These are phyloP conservation scores for Pristionchus exspectatus DNA, from an alignment of 2,888 invertebrate species.

Conservation along the genomic window DNA sequence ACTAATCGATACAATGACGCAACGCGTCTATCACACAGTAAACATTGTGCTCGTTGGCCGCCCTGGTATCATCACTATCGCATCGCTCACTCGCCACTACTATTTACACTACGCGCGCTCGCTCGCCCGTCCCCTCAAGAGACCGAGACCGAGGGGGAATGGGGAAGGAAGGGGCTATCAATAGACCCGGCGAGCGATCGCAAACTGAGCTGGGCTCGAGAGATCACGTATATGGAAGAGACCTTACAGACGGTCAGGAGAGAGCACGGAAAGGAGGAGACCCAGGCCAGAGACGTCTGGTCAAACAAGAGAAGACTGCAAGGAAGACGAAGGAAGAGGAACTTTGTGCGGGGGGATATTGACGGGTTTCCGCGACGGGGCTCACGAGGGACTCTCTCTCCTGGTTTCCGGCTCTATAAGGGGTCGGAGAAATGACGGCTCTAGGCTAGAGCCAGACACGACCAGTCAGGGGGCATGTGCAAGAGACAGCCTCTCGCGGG, in stretches of 20 bases:
- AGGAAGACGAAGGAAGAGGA: neutral
- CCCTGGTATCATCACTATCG: neutral
- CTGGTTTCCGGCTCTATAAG: neutral
- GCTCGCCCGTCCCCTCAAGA: neutral
- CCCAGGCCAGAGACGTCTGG: neutral
- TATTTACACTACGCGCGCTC: neutral
- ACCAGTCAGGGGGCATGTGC: neutral
- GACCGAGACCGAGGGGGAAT: neutral
- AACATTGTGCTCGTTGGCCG: neutral
- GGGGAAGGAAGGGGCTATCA: slow-evolving; percentile 22
- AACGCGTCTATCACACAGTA: neutral
- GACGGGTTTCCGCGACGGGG: neutral
- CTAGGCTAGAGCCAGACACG: neutral
- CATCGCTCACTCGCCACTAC: neutral
- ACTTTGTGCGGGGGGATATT: neutral
- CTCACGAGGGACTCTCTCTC: neutral
- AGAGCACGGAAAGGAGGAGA: neutral
- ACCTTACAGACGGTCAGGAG: neutral
- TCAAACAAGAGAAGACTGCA: neutral
- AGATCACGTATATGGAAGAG: neutral
- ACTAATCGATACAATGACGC: neutral
- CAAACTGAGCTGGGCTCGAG: neutral
- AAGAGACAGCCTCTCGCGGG: neutral
- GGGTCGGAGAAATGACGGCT: neutral
- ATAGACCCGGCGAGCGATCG: neutral